Evolutionary conservation across 1,140 invertebrate species (phyloP).

Genomic region (Tachypleus tridentatus): DNA sequence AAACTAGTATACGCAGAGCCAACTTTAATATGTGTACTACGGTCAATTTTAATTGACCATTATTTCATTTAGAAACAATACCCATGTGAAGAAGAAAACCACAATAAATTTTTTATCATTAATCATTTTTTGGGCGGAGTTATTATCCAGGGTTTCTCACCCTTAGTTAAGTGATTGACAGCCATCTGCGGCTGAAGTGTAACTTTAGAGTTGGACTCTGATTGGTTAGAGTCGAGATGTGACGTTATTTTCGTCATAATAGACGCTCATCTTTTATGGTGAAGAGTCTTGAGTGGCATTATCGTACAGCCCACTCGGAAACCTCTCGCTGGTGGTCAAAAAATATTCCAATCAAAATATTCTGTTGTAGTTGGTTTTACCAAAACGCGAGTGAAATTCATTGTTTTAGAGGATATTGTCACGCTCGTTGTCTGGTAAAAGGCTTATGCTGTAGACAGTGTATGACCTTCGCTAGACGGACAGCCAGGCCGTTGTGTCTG

Average conservation of each 20-base stretch:
- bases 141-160: too few species aligned
- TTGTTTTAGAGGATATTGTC: constrained; percentile 20
- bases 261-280: constrained; percentile 33
- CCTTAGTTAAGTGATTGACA: constrained; percentile 24
- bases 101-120: too few species aligned
- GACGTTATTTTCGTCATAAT: constrained; percentile 32
- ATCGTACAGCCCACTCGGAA: constrained; percentile 27
- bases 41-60: too few species aligned
- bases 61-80: too few species aligned
- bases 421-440: constrained; percentile 12
- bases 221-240: constrained; percentile 29
- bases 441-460: too few species aligned
- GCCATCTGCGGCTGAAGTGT: constrained; percentile 22
- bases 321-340: constrained; percentile 24
- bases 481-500: too few species aligned
- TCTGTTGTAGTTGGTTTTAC: constrained; percentile 24
- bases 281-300: constrained; percentile 31
- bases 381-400: constrained; percentile 12
- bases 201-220: constrained; percentile 27
- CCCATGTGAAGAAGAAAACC: too few species aligned
- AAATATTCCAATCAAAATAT: constrained; percentile 23
- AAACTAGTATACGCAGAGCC: too few species aligned
- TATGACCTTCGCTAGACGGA: too few species aligned
- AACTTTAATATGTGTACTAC: too few species aligned
- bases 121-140: constrained; percentile 21